Base-by-base conservation (phyloP, 2,113 vertebrate species). In the Hyaena hyaena region DNA sequence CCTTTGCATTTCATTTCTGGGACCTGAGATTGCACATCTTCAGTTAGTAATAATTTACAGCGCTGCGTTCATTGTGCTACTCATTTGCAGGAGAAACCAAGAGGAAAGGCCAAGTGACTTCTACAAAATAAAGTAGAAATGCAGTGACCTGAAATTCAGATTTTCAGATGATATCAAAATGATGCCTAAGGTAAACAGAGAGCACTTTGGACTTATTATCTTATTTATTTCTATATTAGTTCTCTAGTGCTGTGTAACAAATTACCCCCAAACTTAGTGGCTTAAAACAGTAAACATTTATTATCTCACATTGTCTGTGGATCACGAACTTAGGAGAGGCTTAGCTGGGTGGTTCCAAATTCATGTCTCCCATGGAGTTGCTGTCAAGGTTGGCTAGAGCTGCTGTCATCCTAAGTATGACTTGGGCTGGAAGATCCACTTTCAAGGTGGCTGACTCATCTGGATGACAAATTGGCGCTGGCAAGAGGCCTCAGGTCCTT, bases 111-210 rank as follows among this genome's bases (percentile, higher is more conserved):
- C 43, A 92, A 84, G 31, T 69, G 48, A 87, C 35, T 93, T 84
- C 28, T 12, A 61, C 45, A 94, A 86, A 93, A 87, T 95, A 35
- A 45, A 58, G 61, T 33, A 66, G 80, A 95, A 90, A 94, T 63
- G 15, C 33, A n/a, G 24, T 33, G n/a, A 74, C 61, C 35, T 73
- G 63, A 96, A 93, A 88, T 26, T 61, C 5, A 71, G 43, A 45
- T 35, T 91, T 91, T 95, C 83, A 45, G 80, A 15, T 73, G 55
- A 39, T 73, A 89, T 48, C 39, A 84, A 92, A 93, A 83, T 82
- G 35, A 71, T 80, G 24, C 35, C 69, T 76, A 58, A 74, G 9
- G 48, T 48, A 58, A 16, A 81, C 14, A 94, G n/a, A 58, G 15
- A 50, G 21, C 12, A 23, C 39, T 86, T 74, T 39, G 53, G 0